phyloP scores from a whole-genome alignment of 2,797 vertebrate species.

The Ibycter americanus region DNA sequence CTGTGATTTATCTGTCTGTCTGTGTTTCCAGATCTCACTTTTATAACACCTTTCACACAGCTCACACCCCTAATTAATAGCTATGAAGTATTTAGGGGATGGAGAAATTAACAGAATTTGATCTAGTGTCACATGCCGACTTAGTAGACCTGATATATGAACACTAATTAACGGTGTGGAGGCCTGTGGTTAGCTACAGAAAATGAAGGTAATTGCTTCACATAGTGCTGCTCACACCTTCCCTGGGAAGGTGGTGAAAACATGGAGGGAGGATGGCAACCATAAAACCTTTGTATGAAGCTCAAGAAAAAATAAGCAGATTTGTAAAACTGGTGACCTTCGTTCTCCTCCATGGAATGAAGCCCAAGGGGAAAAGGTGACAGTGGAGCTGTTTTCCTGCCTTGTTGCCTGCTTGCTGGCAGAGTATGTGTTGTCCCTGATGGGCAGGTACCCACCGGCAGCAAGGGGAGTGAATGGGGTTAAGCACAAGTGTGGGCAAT shows the following conservation, averaged over 20 bases:
- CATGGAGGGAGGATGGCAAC: accelerated
- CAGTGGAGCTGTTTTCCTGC: not conserved
- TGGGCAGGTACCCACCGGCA: not conserved
- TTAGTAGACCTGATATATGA: not conserved
- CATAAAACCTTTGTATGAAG: not conserved
- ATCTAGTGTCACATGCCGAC: not conserved
- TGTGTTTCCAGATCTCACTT: not conserved
- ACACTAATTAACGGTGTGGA: not conserved
- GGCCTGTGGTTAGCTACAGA: not conserved
- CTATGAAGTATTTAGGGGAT: not conserved
- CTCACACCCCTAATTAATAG: not conserved
- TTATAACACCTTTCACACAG: not conserved
- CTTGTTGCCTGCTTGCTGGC: accelerated
- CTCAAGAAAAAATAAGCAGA: not conserved
- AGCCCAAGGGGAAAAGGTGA: not conserved
- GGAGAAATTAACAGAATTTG: not conserved
- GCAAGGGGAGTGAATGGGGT: accelerated
- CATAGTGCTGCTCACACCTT: not conserved
- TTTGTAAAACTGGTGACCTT: accelerated
- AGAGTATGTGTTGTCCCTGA: accelerated
- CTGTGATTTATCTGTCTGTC: not conserved
- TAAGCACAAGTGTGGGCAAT: accelerated
- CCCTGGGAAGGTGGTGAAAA: not conserved
- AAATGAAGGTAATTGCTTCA: not conserved
- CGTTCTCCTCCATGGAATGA: accelerated